These are phyloP conservation scores for Ostrea edulis DNA, from an alignment of 1,140 invertebrate species.

Conservation along the genomic window DNA sequence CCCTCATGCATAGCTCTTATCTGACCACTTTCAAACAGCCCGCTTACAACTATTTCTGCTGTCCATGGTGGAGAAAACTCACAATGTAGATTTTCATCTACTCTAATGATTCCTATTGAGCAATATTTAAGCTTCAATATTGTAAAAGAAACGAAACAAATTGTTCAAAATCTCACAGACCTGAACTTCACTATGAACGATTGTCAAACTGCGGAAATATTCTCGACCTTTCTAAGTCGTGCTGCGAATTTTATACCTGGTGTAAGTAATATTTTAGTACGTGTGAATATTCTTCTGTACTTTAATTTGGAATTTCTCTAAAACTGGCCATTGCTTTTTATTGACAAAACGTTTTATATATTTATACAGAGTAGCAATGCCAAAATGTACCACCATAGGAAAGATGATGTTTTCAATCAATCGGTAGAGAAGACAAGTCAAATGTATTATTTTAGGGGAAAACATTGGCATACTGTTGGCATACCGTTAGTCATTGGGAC, in stretches of 20 bases:
- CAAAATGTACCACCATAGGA: too few relatives aligned
- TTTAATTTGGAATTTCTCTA: neutral
- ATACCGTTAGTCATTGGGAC: too few relatives aligned
- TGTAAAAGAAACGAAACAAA: neutral
- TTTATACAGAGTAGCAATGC: neutral
- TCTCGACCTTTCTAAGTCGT: conserved; percentile 3
- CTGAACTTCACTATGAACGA: neutral
- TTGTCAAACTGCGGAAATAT: neutral
- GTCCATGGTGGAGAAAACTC: neutral
- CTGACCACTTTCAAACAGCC: neutral
- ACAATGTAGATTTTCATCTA: neutral
- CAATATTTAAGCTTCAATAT: conserved; percentile 18
- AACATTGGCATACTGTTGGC: neutral
- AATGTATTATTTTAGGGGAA: too few relatives aligned
- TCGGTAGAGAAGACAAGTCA: neutral
- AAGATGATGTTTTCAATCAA: neutral
- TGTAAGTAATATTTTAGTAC: neutral
- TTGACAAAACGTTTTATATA: neutral
- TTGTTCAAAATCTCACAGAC: neutral
- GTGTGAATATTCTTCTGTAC: neutral
- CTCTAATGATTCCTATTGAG: neutral
- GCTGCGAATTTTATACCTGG: neutral
- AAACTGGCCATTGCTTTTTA: neutral
- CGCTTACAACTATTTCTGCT: neutral
- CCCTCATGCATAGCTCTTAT: too few relatives aligned